Evolutionary conservation across 2,797 vertebrate genomes (phyloP), one percentile per base, ranked within the genome.

Genomic region (Thalassophryne amazonica): DNA sequence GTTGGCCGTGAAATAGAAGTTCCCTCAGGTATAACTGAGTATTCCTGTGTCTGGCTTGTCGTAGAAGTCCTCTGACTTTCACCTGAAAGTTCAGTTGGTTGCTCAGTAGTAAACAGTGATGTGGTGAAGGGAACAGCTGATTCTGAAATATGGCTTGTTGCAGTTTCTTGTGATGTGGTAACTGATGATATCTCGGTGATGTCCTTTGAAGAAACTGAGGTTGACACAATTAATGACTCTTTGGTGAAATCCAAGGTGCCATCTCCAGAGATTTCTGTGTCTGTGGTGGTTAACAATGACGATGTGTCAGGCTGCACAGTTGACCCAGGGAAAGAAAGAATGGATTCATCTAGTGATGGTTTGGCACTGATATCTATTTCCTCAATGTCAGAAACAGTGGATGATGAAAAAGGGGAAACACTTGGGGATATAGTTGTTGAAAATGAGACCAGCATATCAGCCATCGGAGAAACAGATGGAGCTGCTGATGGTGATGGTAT

Each of bases 221-320:
- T n/a, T n/a, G n/a, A n/a, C n/a, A 7, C 6, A 1, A 39, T 34
- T 0, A 22, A 0, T 2, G 52, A 25, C 1, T 42, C 34, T 13
- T 2, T 25, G 6, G 43, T 11, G 2, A 22, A 15, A 27, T 32
- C 22, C 4, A 15, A 12, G 2, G 15, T 20, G 7, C 39, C 36
- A 5, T 56, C 63, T 35, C 35, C 64, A 16, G 69, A 73, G 13
- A 46, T 40, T 8, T 58, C 48, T 10, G n/a, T 2, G 4, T 36
- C 43, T 5, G 19, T 24, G 15, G 15, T 23, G 21, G 12, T 24
- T 8, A 42, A 2, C 15, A 33, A 3, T 30, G 60, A 34, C 14
- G 11, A 0, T 4, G 11, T 34, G 16, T 32, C 39, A 20, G 29
- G 16, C 15, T 7, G 29, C 0, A 10, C 11, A 2, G 29, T 52